Conservation (phyloP, 1,140 invertebrate species). For the Zaprionus tsacasi region DNA sequence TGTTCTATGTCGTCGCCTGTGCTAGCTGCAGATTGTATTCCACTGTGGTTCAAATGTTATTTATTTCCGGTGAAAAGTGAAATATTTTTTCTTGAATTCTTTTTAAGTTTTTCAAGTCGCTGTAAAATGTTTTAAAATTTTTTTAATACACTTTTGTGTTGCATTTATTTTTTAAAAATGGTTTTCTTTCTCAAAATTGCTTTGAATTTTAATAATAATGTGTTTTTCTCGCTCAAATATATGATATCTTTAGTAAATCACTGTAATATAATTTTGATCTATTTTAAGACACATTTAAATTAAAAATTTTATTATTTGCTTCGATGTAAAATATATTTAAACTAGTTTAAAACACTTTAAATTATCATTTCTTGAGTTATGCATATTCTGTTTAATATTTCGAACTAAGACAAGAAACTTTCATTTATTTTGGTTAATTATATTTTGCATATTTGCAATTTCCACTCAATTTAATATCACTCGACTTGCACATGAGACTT, state of each 20-base stretch:
- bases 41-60: slow-evolving; percentile 27
- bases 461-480: neutral
- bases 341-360: too few relatives aligned
- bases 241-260: too few relatives aligned
- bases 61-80: neutral
- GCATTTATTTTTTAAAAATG: neutral
- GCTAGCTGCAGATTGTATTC: slow-evolving; percentile 9
- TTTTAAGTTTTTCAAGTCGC: neutral
- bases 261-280: neutral
- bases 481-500: neutral
- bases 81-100: neutral
- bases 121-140: neutral
- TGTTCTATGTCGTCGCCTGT: neutral
- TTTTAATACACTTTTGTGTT: neutral
- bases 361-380: too few relatives aligned
- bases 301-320: neutral
- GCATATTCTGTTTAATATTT: neutral
- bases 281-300: neutral
- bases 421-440: neutral
- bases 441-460: neutral
- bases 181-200: neutral
- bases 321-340: too few relatives aligned
- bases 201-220: neutral
- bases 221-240: too few relatives aligned
- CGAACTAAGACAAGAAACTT: neutral